Evolutionary conservation across 2,888 invertebrate species (phyloP).

Genomic region (Cerastis leucographa): DNA sequence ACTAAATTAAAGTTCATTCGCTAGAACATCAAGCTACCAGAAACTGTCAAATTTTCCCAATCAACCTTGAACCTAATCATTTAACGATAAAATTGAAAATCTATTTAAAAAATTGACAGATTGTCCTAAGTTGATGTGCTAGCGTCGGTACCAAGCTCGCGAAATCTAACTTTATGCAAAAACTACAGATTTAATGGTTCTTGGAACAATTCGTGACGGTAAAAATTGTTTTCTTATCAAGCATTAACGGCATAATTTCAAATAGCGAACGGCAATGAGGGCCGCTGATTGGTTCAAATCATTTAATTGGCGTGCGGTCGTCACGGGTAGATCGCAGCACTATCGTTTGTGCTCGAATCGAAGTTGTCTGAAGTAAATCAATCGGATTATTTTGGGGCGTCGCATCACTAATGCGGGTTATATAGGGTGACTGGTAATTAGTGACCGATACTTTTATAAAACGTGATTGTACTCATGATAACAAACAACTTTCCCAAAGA

Average conservation of each 20-base stretch:
- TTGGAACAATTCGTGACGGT: conserved; percentile 54
- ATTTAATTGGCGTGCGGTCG: conserved; percentile 60
- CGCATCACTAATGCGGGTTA: conserved; percentile 28
- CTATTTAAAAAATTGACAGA: too few relatives aligned
- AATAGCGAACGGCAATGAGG: conserved; percentile 56
- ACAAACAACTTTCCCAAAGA: too few relatives aligned
- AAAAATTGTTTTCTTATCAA: conserved; percentile 62
- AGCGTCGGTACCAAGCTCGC: neutral
- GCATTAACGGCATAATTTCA: conserved; percentile 58
- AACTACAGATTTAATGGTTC: conserved; percentile 53
- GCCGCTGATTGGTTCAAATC: conserved; percentile 62
- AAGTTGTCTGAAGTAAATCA: conserved; percentile 40
- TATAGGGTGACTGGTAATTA: too few relatives aligned
- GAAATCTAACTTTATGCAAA: neutral
- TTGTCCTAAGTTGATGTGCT: too few relatives aligned
- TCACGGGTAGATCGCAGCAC: conserved; percentile 51
- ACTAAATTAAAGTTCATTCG: neutral
- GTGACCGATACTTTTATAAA: too few relatives aligned
- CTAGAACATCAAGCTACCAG: too few relatives aligned
- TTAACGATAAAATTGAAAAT: too few relatives aligned
- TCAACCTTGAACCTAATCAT: too few relatives aligned
- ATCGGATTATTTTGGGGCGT: conserved; percentile 36
- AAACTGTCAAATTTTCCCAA: too few relatives aligned
- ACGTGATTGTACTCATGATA: too few relatives aligned
- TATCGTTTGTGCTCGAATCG: conserved; percentile 40